phyloP scores from a whole-genome alignment of 2,113 vertebrate species.

The Excalfactoria chinensis region DNA sequence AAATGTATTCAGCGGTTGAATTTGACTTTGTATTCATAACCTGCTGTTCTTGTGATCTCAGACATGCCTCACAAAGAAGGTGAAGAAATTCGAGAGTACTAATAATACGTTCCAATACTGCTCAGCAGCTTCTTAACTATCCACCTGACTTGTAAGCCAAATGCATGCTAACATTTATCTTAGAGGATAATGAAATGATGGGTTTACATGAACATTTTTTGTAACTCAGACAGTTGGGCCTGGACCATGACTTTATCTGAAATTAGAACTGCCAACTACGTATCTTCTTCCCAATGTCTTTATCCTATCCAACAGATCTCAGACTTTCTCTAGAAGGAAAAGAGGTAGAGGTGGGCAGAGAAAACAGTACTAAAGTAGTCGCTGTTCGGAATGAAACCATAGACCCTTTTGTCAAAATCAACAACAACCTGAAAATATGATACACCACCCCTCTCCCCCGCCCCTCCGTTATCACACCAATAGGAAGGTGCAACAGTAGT shows the following conservation, averaged over 20 bases:
- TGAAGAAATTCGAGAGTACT: background rate
- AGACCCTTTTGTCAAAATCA: conserved; percentile 51
- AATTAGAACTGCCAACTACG: background rate
- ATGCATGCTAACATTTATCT: background rate
- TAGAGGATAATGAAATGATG: background rate
- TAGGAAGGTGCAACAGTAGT: conserved; percentile 25
- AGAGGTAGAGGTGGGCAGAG: background rate
- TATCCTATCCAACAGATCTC: background rate
- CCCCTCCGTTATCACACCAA: conserved; percentile 64
- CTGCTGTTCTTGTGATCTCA: background rate
- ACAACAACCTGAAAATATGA: conserved; percentile 43
- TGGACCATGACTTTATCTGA: background rate
- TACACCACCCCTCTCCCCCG: background rate
- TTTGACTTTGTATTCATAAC: background rate
- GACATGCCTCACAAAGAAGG: background rate
- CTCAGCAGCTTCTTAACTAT: background rate
- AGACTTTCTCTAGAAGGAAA: background rate
- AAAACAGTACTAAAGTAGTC: background rate
- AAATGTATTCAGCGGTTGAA: background rate
- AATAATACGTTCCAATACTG: background rate
- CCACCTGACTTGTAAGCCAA: background rate
- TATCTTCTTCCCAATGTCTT: conserved; percentile 7
- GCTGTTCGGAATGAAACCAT: background rate
- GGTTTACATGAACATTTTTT: background rate
- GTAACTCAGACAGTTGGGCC: background rate